Evolutionary conservation across 2,113 vertebrate species (phyloP), one percentile per base, ranked within the genome.

Genomic region (Myrmophylax atrothorax): DNA sequence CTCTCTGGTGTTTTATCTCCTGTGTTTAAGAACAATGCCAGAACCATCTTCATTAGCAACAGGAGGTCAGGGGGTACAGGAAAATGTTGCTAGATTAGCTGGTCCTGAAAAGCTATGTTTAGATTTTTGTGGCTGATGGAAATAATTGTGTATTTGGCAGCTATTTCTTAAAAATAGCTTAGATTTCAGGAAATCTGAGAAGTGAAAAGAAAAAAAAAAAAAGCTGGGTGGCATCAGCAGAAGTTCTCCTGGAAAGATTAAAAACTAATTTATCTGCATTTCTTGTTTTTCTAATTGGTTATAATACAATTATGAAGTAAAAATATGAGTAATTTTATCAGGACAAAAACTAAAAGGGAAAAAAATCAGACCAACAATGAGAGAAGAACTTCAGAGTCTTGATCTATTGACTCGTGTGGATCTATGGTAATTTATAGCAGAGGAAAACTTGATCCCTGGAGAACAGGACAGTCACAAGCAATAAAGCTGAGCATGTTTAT

Each of bases 171-270:
- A 77, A 92, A 81, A 53, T 18, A 70, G 2, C 23, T 73, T 28
- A 7, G 9, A 60, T 24, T 58, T 90, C 28, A 58, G 31, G 50
- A 93, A 69, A 56, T 59, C 10, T 78, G 64, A 55, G 44, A 70
- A 63, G 2, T n/a, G 4, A 5, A 2, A 8, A 6, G 0, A 1
- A 28, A n/a, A 42, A 40, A 15, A 62, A 72, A 46, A 74, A 76
- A 55, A 70, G 22, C 14, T 50, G 56, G 22, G 37, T 37, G 56
- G 8, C 35, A 50, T 56, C 60, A 93, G 28, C 3, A 9, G 35
- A 74, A 67, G 19, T 70, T 84, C 63, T 53, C 38, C 46, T 31
- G 67, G n/a, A 83, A 89, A 59, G 2, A 67, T 44, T 7, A 46
- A 59, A 92, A 78, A 35, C 3, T 8, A 40, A 29, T 80, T 60